phyloP scores from a whole-genome alignment of 2,797 vertebrate species.

The Falco naumanni region DNA sequence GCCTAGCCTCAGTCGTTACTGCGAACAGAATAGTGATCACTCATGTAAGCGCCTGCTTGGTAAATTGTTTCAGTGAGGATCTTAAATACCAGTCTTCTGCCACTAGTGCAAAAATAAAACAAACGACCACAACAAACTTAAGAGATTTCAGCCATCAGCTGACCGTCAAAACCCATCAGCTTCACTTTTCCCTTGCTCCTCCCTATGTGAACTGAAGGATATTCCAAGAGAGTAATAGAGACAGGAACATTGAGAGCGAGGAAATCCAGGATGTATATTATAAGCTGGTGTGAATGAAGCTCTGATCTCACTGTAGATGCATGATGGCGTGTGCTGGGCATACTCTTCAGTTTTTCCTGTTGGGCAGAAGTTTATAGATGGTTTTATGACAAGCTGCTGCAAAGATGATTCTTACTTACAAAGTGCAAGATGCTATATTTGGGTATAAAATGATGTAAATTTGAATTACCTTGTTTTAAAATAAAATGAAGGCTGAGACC shows the following conservation, averaged over 20 bases:
- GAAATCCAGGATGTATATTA: background rate
- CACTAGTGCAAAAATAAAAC: background rate
- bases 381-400: background rate
- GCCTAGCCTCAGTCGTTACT: background rate
- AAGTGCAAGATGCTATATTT: background rate
- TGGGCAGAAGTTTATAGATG: background rate
- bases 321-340: background rate
- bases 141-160: too few species aligned
- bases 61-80: background rate
- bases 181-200: background rate
- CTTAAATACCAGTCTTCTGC: background rate
- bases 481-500: background rate
- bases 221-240: background rate
- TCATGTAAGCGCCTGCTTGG: fast-evolving
- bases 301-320: background rate
- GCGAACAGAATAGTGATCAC: background rate
- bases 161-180: background rate
- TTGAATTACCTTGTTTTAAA: background rate
- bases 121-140: too few species aligned
- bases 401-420: background rate
- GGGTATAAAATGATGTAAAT: background rate
- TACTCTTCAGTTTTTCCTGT: background rate
- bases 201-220: background rate
- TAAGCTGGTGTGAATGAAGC: background rate
- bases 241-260: background rate